Conservation (phyloP, 2,797 vertebrate genomes). For the Pitangus sulphuratus region DNA sequence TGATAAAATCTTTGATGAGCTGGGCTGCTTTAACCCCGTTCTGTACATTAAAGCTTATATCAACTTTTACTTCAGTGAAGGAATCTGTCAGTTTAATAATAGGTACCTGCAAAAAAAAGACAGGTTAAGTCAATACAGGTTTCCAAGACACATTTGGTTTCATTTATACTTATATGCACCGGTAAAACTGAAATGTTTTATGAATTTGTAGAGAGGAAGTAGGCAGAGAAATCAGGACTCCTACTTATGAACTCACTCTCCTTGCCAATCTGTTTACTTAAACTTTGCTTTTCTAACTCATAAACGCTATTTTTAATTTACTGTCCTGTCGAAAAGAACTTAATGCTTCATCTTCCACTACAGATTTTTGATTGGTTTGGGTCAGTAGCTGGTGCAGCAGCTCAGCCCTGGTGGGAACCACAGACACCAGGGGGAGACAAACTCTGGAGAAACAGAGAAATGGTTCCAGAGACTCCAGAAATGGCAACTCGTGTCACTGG, state of each 20-base stretch:
- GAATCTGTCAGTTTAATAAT: constrained; percentile 98
- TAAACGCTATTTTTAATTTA: background rate
- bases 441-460: background rate
- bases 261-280: background rate
- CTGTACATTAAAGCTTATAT: constrained; percentile 99
- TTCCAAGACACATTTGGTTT: background rate
- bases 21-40: constrained; percentile 94
- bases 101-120: constrained; percentile 86
- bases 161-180: background rate
- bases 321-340: background rate
- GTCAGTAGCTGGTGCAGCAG: background rate
- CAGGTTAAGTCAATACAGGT: background rate
- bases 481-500: background rate
- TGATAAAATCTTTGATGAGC: constrained; percentile 97
- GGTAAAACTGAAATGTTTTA: background rate
- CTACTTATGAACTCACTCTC: background rate
- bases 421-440: constrained; percentile 61
- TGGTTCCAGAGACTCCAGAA: background rate
- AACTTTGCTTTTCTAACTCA: background rate
- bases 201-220: background rate
- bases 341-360: background rate
- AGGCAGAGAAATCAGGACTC: background rate
- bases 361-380: background rate
- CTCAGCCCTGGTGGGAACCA: background rate
- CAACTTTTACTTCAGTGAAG: constrained; percentile 97